These are phyloP conservation scores for Cephus nigrinus DNA, from an alignment of 2,888 invertebrate genomes.

Conservation along the genomic window DNA sequence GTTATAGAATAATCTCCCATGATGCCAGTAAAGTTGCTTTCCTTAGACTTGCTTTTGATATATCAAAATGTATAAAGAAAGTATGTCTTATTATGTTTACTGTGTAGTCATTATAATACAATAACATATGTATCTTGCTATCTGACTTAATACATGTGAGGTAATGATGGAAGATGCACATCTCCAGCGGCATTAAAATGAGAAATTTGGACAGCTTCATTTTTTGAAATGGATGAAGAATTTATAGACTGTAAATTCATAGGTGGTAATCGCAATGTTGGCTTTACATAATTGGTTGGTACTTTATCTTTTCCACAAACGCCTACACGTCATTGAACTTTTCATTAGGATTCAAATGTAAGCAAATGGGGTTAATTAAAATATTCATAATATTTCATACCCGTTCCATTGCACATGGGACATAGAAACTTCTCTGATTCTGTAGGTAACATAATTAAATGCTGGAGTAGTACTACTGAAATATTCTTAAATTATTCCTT, in stretches of 20 bases:
- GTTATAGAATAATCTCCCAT: constrained; percentile 19
- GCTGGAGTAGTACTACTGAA: background rate
- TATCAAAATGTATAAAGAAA: background rate
- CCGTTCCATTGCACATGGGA: constrained; percentile 31
- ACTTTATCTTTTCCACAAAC: constrained; percentile 12
- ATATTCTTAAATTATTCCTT: background rate
- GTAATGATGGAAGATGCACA: constrained; percentile 16
- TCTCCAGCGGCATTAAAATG: constrained; percentile 16
- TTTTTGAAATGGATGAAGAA: constrained; percentile 12
- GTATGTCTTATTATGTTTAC: background rate
- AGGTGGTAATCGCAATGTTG: constrained; percentile 16
- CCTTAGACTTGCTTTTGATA: background rate
- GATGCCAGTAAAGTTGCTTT: constrained; percentile 1
- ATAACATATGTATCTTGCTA: constrained; percentile 5
- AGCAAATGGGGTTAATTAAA: constrained; percentile 1
- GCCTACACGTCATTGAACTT: background rate
- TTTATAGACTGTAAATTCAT: constrained; percentile 11
- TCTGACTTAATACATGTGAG: constrained; percentile 26
- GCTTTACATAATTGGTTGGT: constrained; percentile 6
- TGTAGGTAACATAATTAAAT: constrained; percentile 13
- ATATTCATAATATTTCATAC: constrained; percentile 14
- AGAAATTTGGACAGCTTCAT: constrained; percentile 5
- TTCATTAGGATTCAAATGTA: background rate
- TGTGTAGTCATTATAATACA: background rate
- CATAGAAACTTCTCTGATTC: constrained; percentile 22